Conservation (phyloP, 2,113 vertebrate species). For the Cheilinus undulatus region DNA sequence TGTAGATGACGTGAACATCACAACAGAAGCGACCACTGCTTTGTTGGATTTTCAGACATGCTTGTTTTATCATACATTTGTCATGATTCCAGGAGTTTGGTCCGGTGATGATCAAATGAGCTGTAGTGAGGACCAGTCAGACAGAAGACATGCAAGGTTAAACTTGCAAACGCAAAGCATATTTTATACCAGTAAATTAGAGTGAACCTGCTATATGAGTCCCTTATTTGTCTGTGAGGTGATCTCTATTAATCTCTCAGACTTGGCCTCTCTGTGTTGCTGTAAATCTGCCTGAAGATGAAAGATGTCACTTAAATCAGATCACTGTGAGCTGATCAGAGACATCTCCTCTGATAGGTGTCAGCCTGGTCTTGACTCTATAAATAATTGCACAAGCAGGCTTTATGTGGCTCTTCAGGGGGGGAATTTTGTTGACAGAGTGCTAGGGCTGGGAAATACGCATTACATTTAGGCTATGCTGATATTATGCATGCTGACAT, state of each 20-base stretch:
- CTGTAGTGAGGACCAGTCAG: too few relatives aligned
- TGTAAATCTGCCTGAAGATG: conserved; percentile 7
- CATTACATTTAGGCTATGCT: too few relatives aligned
- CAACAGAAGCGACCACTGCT: conserved; percentile 24
- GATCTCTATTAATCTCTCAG: not conserved
- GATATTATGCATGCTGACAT: too few relatives aligned
- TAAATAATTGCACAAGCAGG: conserved; percentile 27
- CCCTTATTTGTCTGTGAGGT: not conserved
- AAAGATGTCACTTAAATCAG: conserved; percentile 8
- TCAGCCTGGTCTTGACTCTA: conserved; percentile 23
- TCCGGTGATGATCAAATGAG: too few relatives aligned
- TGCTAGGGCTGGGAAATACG: too few relatives aligned
- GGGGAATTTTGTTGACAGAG: not conserved
- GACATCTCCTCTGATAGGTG: conserved; percentile 16
- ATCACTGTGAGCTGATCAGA: conserved; percentile 12
- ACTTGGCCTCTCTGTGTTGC: not conserved
- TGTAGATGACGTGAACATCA: conserved; percentile 62
- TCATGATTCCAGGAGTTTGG: too few relatives aligned
- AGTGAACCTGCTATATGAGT: not conserved
- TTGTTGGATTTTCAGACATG: not conserved
- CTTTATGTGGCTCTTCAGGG: not conserved
- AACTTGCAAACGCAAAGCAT: not conserved
- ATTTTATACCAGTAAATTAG: not conserved
- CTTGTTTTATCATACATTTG: not conserved
- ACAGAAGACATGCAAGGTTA: not conserved